Percentiles rank a stretch among this genome's conserved stretches.
Evolutionary conservation across 2,113 vertebrate genomes (phyloP).

Genomic region (Jacana jacana): DNA sequence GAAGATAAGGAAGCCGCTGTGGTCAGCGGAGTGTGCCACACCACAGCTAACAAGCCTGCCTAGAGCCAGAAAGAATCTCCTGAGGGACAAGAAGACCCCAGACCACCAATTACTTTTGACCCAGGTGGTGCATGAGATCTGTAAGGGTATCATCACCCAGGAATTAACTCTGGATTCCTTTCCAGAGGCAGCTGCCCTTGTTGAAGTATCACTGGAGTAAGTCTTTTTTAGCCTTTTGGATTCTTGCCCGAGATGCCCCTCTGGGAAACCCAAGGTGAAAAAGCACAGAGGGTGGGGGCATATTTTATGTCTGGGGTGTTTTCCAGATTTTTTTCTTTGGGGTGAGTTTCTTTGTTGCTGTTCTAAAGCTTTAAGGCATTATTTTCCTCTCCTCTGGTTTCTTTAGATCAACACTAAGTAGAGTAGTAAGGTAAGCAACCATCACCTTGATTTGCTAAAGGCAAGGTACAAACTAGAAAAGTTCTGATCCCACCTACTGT

Average conservation of each 20-base stretch:
- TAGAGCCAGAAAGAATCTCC: neutral
- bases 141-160: neutral
- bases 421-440: neutral
- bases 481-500: neutral
- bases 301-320: too few species aligned
- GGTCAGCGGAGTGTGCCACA: neutral
- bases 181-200: neutral
- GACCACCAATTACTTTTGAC: neutral
- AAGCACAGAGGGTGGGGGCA: neutral
- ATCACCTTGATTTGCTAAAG: too few species aligned
- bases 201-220: neutral
- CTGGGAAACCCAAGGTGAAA: neutral
- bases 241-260: neutral
- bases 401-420: neutral
- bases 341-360: rapidly evolving
- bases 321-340: too few species aligned
- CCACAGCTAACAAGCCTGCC: neutral
- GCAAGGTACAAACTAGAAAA: too few species aligned
- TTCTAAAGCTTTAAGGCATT: neutral
- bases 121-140: neutral
- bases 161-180: neutral
- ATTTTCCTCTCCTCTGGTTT: neutral
- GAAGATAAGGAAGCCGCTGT: neutral
- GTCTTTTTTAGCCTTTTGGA: neutral
- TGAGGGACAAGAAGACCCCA: neutral